phyloP scores from a whole-genome alignment of 2,888 invertebrate species.

The Craniophora ligustri region DNA sequence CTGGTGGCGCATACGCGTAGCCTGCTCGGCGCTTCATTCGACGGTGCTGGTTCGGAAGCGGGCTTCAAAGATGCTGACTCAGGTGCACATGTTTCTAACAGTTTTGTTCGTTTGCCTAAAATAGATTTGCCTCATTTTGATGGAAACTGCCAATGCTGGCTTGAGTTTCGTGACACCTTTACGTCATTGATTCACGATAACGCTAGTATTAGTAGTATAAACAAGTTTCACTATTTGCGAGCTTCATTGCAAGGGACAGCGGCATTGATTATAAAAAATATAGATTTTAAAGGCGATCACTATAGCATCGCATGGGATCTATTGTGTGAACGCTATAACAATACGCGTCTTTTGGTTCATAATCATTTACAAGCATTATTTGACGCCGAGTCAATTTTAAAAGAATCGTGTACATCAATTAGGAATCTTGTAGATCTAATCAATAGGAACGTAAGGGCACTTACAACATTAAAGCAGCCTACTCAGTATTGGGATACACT shows the following conservation, averaged over 20 bases:
- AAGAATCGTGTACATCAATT: too few relatives aligned
- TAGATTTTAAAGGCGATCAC: conserved; percentile 1
- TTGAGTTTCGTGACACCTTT: too few relatives aligned
- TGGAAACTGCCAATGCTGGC: conserved; percentile 6
- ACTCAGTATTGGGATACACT: too few relatives aligned
- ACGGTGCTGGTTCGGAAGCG: conserved; percentile 6
- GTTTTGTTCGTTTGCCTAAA: conserved; percentile 7
- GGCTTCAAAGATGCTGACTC: conserved; percentile 6
- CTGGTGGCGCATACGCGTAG: conserved; percentile 7
- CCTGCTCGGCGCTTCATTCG: background rate
- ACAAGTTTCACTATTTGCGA: conserved; percentile 1
- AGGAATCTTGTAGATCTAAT: background rate
- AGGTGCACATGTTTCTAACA: conserved; percentile 2
- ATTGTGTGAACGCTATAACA: background rate
- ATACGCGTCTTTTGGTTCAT: background rate
- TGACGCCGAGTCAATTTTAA: too few relatives aligned
- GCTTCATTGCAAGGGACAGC: background rate
- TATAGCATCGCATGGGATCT: background rate
- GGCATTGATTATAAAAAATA: background rate
- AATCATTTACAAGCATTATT: background rate
- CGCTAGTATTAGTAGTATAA: too few relatives aligned
- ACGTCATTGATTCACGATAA: too few relatives aligned
- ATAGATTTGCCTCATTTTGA: conserved; percentile 5
- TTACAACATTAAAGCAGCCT: conserved; percentile 4
- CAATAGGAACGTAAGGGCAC: background rate